Percentiles rank a stretch among this genome's conserved stretches.
These are phyloP conservation scores for Dicycla oo DNA, from an alignment of 2,888 invertebrate genomes.

Conservation along the genomic window DNA sequence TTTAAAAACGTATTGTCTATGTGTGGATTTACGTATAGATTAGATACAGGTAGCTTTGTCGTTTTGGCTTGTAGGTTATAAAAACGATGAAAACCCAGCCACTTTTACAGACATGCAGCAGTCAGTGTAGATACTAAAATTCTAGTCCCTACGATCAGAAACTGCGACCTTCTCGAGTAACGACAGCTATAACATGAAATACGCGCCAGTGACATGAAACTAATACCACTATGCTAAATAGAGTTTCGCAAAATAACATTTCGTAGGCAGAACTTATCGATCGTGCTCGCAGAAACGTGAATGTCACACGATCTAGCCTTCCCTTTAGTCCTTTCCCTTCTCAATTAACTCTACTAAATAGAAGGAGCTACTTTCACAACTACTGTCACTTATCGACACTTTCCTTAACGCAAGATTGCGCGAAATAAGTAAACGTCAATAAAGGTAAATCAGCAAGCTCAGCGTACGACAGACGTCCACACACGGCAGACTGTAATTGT, in stretches of 20 bases:
- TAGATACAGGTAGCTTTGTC: conserved; percentile 21
- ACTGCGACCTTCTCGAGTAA: conserved; percentile 36
- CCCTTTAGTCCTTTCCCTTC: conserved; percentile 49
- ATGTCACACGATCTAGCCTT: conserved; percentile 60
- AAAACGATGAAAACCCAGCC: conserved; percentile 19
- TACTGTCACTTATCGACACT: neutral
- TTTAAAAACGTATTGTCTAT: conserved; percentile 45
- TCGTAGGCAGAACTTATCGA: conserved; percentile 55
- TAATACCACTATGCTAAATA: conserved; percentile 50
- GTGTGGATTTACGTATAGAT: conserved; percentile 30
- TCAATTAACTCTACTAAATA: conserved; percentile 36
- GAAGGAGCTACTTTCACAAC: conserved; percentile 23
- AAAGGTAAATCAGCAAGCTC: conserved; percentile 21
- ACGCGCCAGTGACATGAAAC: conserved; percentile 43
- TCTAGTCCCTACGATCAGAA: conserved; percentile 32
- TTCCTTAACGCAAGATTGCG: conserved; percentile 12
- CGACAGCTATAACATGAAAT: conserved; percentile 50
- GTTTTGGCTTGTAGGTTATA: conserved; percentile 23
- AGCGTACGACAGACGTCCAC: conserved; percentile 52
- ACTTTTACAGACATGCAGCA: conserved; percentile 1
- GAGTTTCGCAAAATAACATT: conserved; percentile 60
- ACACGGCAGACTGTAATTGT: conserved; percentile 42
- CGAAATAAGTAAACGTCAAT: conserved; percentile 14
- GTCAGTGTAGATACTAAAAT: conserved; percentile 28
- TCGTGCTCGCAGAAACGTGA: conserved; percentile 58